phyloP scores from a whole-genome alignment of 2,113 vertebrate species.

The Saccopteryx bilineata region DNA sequence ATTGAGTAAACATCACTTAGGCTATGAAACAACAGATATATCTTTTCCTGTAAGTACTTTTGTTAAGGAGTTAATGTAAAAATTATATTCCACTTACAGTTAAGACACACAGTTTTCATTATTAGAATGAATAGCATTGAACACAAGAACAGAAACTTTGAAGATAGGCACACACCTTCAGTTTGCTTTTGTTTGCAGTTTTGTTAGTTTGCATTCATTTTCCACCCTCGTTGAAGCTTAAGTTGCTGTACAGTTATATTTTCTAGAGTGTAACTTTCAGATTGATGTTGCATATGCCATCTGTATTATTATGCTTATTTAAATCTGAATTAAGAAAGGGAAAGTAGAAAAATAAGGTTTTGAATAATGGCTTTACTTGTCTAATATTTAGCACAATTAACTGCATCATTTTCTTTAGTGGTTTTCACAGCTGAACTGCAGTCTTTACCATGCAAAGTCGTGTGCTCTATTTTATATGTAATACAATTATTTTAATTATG shows the following conservation, averaged over 20 bases:
- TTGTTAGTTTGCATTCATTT: neutral
- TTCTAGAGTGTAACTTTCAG: neutral
- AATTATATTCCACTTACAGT: neutral
- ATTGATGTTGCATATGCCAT: neutral
- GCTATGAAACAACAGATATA: neutral
- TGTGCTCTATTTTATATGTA: slow-evolving; percentile 36
- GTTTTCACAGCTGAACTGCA: slow-evolving; percentile 57
- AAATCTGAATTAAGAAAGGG: neutral
- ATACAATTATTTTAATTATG: slow-evolving; percentile 77
- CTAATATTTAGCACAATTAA: slow-evolving; percentile 62
- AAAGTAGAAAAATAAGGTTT: slow-evolving; percentile 32
- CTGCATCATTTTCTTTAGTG: slow-evolving; percentile 34
- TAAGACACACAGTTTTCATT: neutral
- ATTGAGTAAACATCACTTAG: neutral
- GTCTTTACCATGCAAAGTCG: neutral
- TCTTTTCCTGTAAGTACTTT: neutral
- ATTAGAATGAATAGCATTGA: neutral
- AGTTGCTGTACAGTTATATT: neutral
- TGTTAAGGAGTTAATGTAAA: neutral
- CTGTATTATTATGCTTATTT: slow-evolving; percentile 1
- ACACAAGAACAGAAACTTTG: neutral
- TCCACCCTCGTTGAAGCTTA: neutral
- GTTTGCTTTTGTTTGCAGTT: neutral
- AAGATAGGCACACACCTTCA: neutral
- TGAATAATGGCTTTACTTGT: slow-evolving; percentile 50